Evolutionary conservation across 64 coral and sea anemone species (phyloP).

Genomic region (Montipora capricornis): DNA sequence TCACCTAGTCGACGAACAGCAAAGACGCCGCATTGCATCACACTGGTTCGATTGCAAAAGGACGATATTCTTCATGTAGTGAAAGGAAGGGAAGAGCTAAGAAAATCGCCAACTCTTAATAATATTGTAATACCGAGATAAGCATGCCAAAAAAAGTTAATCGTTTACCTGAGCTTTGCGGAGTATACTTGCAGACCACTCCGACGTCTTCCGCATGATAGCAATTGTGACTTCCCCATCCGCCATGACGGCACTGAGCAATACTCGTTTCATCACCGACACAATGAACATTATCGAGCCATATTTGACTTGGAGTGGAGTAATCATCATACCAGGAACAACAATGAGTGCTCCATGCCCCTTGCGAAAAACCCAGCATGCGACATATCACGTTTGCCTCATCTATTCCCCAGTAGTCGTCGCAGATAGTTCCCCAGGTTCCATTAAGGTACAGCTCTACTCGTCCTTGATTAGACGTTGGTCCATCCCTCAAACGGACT

Average conservation of each 20-base stretch:
- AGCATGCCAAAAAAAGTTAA: neutral
- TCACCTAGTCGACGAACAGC: too few species aligned
- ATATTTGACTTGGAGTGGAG: constrained; percentile 47
- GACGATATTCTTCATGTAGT: too few species aligned
- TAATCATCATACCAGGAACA: constrained; percentile 4
- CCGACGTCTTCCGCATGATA: constrained; percentile 38
- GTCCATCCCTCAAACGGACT: constrained; percentile 8
- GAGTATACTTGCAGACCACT: constrained; percentile 29
- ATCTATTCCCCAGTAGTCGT: constrained; percentile 48
- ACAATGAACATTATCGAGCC: constrained; percentile 80
- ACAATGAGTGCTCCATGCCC: constrained; percentile 46
- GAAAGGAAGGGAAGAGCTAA: too few species aligned
- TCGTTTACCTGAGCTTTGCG: constrained; percentile 13
- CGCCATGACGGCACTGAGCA: constrained; percentile 39
- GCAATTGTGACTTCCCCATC: constrained; percentile 72
- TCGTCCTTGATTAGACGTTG: constrained; percentile 25
- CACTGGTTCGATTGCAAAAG: too few species aligned
- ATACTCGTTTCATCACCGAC: constrained; percentile 70
- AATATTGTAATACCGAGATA: neutral
- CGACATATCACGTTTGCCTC: constrained; percentile 48
- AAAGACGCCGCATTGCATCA: too few species aligned
- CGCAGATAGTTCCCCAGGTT: constrained; percentile 34
- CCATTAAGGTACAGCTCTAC: constrained; percentile 14
- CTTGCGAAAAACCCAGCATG: constrained; percentile 9
- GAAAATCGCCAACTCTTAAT: too few species aligned